Evolutionary conservation across 2,797 vertebrate species (phyloP).

Genomic region (Oryzias sinensis): DNA sequence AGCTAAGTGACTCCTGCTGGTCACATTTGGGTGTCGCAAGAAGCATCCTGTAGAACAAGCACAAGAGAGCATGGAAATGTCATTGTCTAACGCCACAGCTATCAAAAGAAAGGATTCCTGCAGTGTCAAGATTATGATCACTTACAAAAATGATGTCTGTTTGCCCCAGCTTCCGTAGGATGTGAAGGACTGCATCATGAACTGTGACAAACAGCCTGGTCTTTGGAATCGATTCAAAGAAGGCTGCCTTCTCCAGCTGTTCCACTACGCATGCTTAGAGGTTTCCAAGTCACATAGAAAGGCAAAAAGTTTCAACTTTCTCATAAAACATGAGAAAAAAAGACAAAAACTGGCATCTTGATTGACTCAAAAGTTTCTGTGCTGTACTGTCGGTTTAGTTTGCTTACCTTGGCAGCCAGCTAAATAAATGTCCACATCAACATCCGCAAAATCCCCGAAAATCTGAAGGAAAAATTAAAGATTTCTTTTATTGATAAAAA

Average conservation of each 20-base stretch:
- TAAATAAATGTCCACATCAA: slow-evolving; percentile 85
- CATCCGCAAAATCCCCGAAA: slow-evolving; percentile 86
- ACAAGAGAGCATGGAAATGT: slow-evolving; percentile 1
- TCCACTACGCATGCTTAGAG: slow-evolving; percentile 79
- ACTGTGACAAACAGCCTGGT: slow-evolving; percentile 82
- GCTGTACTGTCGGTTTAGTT: slow-evolving; percentile 26
- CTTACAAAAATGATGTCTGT: slow-evolving; percentile 51
- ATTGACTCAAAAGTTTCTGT: slow-evolving; percentile 12
- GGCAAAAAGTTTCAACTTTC: slow-evolving; percentile 3
- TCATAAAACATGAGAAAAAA: slow-evolving; percentile 3
- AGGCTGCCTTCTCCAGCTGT: slow-evolving; percentile 83
- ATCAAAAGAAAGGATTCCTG: background rate
- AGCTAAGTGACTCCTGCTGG: slow-evolving; percentile 65
- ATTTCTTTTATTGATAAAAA: background rate
- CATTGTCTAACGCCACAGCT: background rate
- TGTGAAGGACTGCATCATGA: slow-evolving; percentile 81
- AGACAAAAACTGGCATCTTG: slow-evolving; percentile 39
- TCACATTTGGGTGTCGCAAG: slow-evolving; percentile 66
- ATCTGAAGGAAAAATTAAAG: slow-evolving; percentile 72
- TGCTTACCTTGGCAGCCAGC: slow-evolving; percentile 84
- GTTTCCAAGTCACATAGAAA: slow-evolving; percentile 17
- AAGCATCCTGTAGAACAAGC: slow-evolving; percentile 47
- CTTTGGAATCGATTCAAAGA: slow-evolving; percentile 86
- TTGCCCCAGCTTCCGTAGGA: slow-evolving; percentile 24
- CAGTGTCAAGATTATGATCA: background rate